Evolutionary conservation across 2,797 vertebrate genomes (phyloP).

Genomic region (Thripadectes ignobilis): DNA sequence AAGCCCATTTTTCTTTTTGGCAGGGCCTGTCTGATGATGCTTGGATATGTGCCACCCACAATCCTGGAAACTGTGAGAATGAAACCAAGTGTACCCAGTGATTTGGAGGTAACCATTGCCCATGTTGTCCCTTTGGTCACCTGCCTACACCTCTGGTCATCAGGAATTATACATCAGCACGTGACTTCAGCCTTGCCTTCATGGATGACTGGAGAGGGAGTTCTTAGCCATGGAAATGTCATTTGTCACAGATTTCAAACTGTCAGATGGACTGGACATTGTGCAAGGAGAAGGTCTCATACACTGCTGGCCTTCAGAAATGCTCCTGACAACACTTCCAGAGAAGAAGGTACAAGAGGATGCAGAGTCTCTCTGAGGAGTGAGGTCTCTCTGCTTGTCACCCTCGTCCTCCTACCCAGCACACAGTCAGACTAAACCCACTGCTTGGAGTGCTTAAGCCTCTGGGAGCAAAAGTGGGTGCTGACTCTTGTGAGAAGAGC

Average conservation of each 20-base stretch:
- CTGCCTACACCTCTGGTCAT: not conserved
- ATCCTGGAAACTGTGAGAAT: not conserved
- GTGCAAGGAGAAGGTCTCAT: not conserved
- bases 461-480: not conserved
- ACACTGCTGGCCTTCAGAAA: not conserved
- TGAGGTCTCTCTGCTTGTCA: not conserved
- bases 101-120: not conserved
- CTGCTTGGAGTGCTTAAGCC: not conserved
- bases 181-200: not conserved
- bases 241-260: not conserved
- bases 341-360: not conserved
- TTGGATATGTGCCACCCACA: not conserved
- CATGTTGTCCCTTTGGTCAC: not conserved
- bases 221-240: not conserved
- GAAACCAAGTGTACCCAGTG: fast-evolving
- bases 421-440: not conserved
- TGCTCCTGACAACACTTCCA: not conserved
- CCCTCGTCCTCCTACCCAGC: not conserved
- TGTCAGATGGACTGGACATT: not conserved
- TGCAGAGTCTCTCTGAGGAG: not conserved
- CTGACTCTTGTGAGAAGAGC: not conserved
- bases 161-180: not conserved
- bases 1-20: not conserved
- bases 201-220: not conserved
- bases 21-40: not conserved